Evolutionary conservation across 2,797 vertebrate genomes (phyloP).

Genomic region (Aphelocoma californica): DNA sequence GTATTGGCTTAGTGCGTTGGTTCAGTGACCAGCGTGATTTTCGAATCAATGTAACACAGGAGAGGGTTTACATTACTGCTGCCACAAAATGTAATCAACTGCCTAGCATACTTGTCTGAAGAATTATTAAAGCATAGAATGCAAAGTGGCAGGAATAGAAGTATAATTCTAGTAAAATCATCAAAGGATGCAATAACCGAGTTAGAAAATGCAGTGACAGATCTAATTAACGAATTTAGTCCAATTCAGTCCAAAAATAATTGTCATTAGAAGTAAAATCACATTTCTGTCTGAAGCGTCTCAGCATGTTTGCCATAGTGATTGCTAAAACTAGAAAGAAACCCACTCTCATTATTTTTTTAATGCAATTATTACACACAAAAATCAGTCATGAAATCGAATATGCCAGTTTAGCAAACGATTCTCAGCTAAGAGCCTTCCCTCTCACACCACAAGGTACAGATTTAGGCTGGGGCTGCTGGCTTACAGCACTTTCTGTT

Average conservation of each 20-base stretch:
- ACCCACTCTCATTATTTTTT: slow-evolving; percentile 36
- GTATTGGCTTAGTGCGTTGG: background rate
- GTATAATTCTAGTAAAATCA: slow-evolving; percentile 41
- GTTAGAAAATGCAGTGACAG: slow-evolving; percentile 54
- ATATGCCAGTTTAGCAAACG: slow-evolving; percentile 33
- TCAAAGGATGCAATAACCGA: slow-evolving; percentile 31
- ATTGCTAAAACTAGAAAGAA: slow-evolving; percentile 30
- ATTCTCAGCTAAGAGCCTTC: background rate
- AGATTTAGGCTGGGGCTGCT: background rate
- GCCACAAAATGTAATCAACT: slow-evolving; percentile 55
- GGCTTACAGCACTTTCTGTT: background rate
- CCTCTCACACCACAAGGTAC: background rate
- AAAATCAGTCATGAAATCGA: slow-evolving; percentile 54
- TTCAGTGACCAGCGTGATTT: slow-evolving; percentile 27
- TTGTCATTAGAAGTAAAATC: slow-evolving; percentile 59
- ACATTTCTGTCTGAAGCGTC: slow-evolving; percentile 43
- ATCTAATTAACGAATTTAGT: slow-evolving; percentile 55
- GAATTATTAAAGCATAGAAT: slow-evolving; percentile 53
- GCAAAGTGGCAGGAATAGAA: slow-evolving; percentile 37
- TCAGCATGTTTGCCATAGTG: slow-evolving; percentile 21
- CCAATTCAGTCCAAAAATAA: slow-evolving; percentile 50
- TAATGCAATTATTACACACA: slow-evolving; percentile 49
- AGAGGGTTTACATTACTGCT: slow-evolving; percentile 35
- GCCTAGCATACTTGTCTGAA: slow-evolving; percentile 48
- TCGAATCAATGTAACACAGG: slow-evolving; percentile 4